phyloP scores from a whole-genome alignment of 2,888 invertebrate species.

The Bombylius major region DNA sequence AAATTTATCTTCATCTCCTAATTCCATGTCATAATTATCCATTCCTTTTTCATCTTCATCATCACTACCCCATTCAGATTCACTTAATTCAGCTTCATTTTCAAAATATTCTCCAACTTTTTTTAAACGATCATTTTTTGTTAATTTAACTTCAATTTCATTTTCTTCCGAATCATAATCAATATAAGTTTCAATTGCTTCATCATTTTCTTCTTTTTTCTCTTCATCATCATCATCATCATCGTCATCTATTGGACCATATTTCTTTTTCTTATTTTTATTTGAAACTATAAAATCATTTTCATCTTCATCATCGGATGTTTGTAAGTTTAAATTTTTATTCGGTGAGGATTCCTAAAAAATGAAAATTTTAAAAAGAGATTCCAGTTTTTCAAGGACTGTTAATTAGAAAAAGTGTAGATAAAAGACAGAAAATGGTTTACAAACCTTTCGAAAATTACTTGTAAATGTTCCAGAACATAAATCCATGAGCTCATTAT shows the following conservation, averaged over 20 bases:
- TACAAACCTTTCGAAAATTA: not conserved
- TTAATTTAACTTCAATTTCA: conserved; percentile 43
- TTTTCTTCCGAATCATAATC: conserved; percentile 81
- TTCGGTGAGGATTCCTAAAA: not conserved
- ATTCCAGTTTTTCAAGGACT: too few relatives aligned
- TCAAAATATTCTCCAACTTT: conserved; percentile 66
- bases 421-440: not conserved
- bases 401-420: not conserved
- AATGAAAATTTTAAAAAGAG: too few relatives aligned
- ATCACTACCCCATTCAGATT: conserved; percentile 78
- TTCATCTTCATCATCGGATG: not conserved
- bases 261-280: conserved; percentile 24
- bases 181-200: conserved; percentile 38
- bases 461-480: conserved; percentile 45
- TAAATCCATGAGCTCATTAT: conserved; percentile 42
- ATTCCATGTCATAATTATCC: conserved; percentile 71
- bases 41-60: conserved; percentile 75
- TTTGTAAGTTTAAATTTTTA: not conserved
- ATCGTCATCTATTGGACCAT: conserved; percentile 31
- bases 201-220: conserved; percentile 28
- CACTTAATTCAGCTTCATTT: conserved; percentile 82
- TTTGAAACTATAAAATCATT: conserved; percentile 27
- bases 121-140: conserved; percentile 27
- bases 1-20: conserved; percentile 71
- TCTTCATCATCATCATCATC: conserved; percentile 9